phyloP scores from a whole-genome alignment of 2,888 invertebrate genomes.

The Tiphia femorata region DNA sequence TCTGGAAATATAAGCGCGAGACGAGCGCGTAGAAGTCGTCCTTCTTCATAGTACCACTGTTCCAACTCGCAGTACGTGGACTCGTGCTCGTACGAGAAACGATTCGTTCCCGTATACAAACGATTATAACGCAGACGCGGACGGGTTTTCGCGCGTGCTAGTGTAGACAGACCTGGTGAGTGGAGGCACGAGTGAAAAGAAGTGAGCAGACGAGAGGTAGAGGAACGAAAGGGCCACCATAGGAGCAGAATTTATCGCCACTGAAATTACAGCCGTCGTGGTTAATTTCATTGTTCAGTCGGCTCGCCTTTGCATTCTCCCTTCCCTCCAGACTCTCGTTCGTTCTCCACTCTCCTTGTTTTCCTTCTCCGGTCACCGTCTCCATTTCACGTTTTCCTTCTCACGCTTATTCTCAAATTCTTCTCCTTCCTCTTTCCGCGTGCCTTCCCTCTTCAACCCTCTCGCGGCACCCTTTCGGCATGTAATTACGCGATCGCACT shows the following conservation, averaged over 20 bases:
- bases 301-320: neutral
- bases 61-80: too few relatives aligned
- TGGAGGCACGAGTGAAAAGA: too few relatives aligned
- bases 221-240: too few relatives aligned
- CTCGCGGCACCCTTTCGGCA: neutral
- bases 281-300: neutral
- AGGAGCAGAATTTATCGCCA: neutral
- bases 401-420: neutral
- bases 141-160: too few relatives aligned
- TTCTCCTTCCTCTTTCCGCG: neutral
- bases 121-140: too few relatives aligned
- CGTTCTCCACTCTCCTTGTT: neutral
- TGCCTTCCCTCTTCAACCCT: neutral
- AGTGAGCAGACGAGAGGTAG: too few relatives aligned
- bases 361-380: neutral
- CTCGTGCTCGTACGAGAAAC: too few relatives aligned
- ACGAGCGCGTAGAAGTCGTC: too few relatives aligned
- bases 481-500: slow-evolving; percentile 18
- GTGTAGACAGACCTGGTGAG: too few relatives aligned
- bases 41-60: too few relatives aligned
- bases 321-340: neutral
- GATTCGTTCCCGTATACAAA: too few relatives aligned
- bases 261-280: neutral
- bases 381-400: neutral
- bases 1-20: too few relatives aligned